Base-by-base conservation (phyloP, 2,113 vertebrate species). In the Dinomys branickii region DNA sequence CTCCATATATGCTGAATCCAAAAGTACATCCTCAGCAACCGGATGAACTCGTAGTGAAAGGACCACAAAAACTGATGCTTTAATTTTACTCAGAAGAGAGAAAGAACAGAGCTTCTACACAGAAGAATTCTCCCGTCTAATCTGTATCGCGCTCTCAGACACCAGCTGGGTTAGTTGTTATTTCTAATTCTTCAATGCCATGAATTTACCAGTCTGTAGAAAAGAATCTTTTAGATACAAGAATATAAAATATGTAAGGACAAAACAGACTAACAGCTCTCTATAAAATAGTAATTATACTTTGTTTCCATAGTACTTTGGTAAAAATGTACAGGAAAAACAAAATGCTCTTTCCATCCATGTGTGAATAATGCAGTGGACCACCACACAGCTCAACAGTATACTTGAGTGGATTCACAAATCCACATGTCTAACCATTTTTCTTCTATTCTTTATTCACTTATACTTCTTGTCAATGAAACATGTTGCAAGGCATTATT, bases 1-100 rank as follows among this genome's bases (percentile, higher is more conserved):
- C 19, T 93, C 59, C 86, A 94, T 91, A 78, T 22, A 90, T 33
- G 59, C 35, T 86, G n/a, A 94, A 81, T 26, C n/a, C 67, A 77
- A 87, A 84, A 54, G 17, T 28, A 35, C 58, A 33, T 84, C 44
- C 44, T 94, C 75, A 63, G 24, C 50, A 92, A 41, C 17, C 54
- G 75, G 24, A 91, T n/a, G 54, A 89, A 86, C 88, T 2, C 67
- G 30, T 63, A 56, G 71, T 20, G 30, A 85, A 65, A 58, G 75
- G 77, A 63, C 75, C 61, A n/a, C 26, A 83, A 90, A 81, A 56
- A 92, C 14, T 22, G 6, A 73, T 69, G 7, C 61, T 82, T 58
- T 35, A n/a, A n/a, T 54, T 83, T 69, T 35, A 47, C 52, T 44
- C 38, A 47, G 90, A 67, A 61, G 50, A 67, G 28, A 63, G 26